Conservation (phyloP, 2,888 invertebrate species). For the Chrysomela aeneicollis region DNA sequence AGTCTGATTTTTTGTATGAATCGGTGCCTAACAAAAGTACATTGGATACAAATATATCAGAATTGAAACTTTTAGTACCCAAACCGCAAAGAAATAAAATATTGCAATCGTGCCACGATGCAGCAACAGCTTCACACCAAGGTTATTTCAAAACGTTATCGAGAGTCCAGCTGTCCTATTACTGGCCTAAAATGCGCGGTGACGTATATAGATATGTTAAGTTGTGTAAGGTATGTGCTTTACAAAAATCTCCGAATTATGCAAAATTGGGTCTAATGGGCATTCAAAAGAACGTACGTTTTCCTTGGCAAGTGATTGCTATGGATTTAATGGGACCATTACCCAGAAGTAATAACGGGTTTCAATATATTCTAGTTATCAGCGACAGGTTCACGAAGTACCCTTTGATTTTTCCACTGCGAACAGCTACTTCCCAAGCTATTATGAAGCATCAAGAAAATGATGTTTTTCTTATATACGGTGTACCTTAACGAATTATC, state of each 20-base stretch:
- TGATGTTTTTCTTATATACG: conserved; percentile 29
- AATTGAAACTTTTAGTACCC: conserved; percentile 43
- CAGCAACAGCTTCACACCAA: conserved; percentile 35
- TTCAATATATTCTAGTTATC: conserved; percentile 32
- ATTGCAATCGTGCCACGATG: conserved; percentile 32
- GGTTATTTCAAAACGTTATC: conserved; percentile 39
- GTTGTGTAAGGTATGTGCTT: conserved; percentile 36
- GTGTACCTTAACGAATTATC: too few species aligned
- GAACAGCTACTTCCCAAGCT: conserved; percentile 17
- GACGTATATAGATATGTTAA: conserved; percentile 35
- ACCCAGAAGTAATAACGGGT: conserved; percentile 31
- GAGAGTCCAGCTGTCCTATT: conserved; percentile 33
- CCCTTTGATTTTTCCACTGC: conserved; percentile 25
- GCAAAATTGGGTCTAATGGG: conserved; percentile 40
- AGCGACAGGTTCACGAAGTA: conserved; percentile 35
- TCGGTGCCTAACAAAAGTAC: conserved; percentile 13
- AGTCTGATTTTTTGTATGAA: conserved; percentile 26
- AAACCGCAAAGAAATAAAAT: conserved; percentile 32
- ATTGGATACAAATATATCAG: conserved; percentile 27
- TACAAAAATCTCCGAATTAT: conserved; percentile 35
- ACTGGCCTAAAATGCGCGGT: conserved; percentile 40
- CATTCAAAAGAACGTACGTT: conserved; percentile 28
- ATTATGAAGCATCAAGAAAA: conserved; percentile 30
- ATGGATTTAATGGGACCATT: conserved; percentile 39
- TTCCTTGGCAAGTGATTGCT: conserved; percentile 38